Evolutionary conservation across 2,113 vertebrate genomes (phyloP).

Genomic region (Hippocampus mohnikei): DNA sequence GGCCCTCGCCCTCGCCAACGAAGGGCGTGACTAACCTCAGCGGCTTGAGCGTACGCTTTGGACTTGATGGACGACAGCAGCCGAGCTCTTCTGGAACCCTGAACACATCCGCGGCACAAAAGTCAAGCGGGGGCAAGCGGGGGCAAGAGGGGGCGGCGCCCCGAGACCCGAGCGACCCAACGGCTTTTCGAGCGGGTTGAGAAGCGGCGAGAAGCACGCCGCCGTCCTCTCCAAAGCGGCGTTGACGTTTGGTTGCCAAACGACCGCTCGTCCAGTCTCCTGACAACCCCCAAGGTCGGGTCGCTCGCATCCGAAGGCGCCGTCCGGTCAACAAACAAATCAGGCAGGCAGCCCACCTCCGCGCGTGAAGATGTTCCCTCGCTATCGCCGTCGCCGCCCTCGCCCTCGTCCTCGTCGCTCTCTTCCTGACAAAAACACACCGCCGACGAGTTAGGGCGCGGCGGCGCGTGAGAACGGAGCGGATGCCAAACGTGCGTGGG

Average conservation of each 20-base stretch:
- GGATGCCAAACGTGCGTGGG: too few relatives aligned
- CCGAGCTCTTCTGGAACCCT: slow-evolving; percentile 81
- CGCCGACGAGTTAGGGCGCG: too few relatives aligned
- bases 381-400: not conserved
- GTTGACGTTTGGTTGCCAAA: too few relatives aligned
- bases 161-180: too few relatives aligned
- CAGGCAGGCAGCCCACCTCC: slow-evolving; percentile 36
- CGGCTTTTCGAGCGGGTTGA: too few relatives aligned
- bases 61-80: slow-evolving; percentile 85
- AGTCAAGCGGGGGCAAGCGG: too few relatives aligned
- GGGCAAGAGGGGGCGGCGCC: too few relatives aligned
- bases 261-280: too few relatives aligned
- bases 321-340: not conserved
- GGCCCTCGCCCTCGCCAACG: not conserved
- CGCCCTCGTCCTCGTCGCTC: not conserved
- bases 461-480: not conserved
- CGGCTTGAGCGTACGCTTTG: slow-evolving; percentile 77
- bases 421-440: slow-evolving; percentile 9
- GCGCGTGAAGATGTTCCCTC: slow-evolving; percentile 60
- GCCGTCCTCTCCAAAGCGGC: too few relatives aligned
- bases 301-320: too few relatives aligned
- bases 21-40: slow-evolving; percentile 72
- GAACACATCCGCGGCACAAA: slow-evolving; percentile 25
- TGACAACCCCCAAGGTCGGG: too few relatives aligned
- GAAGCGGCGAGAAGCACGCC: too few relatives aligned